phyloP scores from a whole-genome alignment of 2,888 invertebrate genomes.

The Limnephilus auricula region DNA sequence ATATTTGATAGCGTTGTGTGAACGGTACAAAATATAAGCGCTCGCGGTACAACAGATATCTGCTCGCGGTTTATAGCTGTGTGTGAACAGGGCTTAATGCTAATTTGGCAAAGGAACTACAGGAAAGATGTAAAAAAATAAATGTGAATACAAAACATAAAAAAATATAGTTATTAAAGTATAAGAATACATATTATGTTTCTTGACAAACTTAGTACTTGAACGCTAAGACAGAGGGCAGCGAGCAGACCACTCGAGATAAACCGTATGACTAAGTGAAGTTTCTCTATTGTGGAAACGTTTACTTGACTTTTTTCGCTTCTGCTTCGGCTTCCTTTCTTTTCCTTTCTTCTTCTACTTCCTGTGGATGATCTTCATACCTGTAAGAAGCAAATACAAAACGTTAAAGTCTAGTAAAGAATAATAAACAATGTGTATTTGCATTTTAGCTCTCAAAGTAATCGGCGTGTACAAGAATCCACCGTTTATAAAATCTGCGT shows the following conservation, averaged over 20 bases:
- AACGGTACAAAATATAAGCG: no score
- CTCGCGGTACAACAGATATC: no score
- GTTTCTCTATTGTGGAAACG: background rate
- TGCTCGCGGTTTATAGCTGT: no score
- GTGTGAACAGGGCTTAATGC: no score
- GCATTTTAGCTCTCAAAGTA: background rate
- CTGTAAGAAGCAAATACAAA: conserved; percentile 71
- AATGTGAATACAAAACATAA: background rate
- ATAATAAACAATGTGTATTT: background rate
- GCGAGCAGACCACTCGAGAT: background rate
- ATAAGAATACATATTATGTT: background rate
- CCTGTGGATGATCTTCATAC: conserved; percentile 84
- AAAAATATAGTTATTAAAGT: background rate
- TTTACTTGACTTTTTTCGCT: conserved; percentile 49
- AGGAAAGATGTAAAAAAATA: background rate
- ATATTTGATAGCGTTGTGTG: no score
- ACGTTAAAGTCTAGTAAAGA: background rate
- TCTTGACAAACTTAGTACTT: background rate
- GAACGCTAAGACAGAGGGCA: background rate
- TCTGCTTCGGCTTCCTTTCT: conserved; percentile 54
- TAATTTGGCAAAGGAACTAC: background rate
- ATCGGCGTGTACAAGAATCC: background rate
- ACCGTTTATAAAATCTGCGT: background rate
- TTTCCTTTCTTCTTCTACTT: conserved; percentile 70
- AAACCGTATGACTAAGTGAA: background rate